These are phyloP conservation scores for Gambusia holbrooki DNA, from an alignment of 2,113 vertebrate species.

Conservation along the genomic window DNA sequence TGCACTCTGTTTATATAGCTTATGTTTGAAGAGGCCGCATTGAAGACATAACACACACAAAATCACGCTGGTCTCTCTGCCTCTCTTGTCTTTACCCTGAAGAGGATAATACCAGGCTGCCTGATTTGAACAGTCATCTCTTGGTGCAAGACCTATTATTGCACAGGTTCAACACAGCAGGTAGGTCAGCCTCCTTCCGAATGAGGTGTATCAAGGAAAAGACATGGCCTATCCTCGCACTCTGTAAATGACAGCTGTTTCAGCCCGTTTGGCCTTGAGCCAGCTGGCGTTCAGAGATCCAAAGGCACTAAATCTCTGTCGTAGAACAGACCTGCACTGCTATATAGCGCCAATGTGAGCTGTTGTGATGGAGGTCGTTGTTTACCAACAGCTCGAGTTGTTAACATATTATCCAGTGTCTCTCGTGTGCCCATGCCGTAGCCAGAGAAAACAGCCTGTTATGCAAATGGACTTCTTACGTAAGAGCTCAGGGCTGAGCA, in stretches of 20 bases:
- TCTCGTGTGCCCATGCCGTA: constrained; percentile 60
- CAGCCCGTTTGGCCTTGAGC: constrained; percentile 59
- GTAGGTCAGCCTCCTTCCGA: constrained; percentile 63
- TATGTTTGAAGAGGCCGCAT: constrained; percentile 35
- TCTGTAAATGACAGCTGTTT: constrained; percentile 66
- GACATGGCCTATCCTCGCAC: constrained; percentile 25
- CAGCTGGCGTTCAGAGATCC: constrained; percentile 61
- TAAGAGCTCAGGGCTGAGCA: constrained; percentile 69
- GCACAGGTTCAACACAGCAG: constrained; percentile 69
- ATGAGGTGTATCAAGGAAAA: constrained; percentile 52
- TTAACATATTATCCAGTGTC: constrained; percentile 68
- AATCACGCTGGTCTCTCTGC: constrained; percentile 18
- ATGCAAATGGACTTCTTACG: constrained; percentile 75
- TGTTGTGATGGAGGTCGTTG: constrained; percentile 64
- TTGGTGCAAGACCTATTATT: constrained; percentile 67
- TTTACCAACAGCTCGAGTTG: constrained; percentile 69
- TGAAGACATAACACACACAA: constrained; percentile 23
- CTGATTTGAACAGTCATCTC: constrained; percentile 73
- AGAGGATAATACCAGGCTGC: constrained; percentile 75
- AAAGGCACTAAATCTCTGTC: constrained; percentile 44
- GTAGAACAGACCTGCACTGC: constrained; percentile 15
- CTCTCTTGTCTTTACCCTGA: constrained; percentile 57
- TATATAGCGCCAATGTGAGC: constrained; percentile 34
- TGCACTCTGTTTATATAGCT: constrained; percentile 42
- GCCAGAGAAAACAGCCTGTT: constrained; percentile 72